phyloP scores from a whole-genome alignment of 2,797 vertebrate genomes.

The Danio albolineatus region DNA sequence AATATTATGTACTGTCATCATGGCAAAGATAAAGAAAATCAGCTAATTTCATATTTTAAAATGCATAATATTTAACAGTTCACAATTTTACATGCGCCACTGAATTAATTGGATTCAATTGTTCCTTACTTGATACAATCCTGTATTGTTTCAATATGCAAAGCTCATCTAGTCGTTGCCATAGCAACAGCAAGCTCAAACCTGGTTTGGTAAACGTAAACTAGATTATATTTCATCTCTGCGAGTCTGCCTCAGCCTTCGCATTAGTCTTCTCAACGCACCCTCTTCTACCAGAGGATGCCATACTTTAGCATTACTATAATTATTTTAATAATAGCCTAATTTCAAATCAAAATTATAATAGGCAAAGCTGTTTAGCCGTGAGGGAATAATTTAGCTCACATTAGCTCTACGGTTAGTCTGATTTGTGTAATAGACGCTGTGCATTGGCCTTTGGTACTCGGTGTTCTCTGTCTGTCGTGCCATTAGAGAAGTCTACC shows the following conservation, averaged over 20 bases:
- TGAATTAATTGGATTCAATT: background rate
- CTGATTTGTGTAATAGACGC: background rate
- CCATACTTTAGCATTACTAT: background rate
- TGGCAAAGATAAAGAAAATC: too few species aligned
- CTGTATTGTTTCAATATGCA: constrained; percentile 5
- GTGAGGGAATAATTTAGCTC: background rate
- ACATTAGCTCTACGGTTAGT: background rate
- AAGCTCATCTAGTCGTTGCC: constrained; percentile 24
- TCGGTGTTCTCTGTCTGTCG: background rate
- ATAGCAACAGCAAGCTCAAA: constrained; percentile 33
- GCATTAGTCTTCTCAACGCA: background rate
- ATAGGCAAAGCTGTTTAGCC: background rate
- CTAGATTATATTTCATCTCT: background rate
- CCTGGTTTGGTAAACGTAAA: constrained; percentile 19
- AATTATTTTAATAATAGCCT: constrained; percentile 1
- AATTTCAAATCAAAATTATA: background rate
- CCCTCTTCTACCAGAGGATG: background rate
- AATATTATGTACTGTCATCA: too few species aligned
- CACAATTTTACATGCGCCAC: background rate
- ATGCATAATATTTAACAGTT: too few species aligned
- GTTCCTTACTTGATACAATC: constrained; percentile 8
- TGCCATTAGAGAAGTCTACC: constrained; percentile 9
- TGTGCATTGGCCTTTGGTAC: background rate
- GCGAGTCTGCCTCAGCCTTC: background rate
- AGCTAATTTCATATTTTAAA: too few species aligned